These are phyloP conservation scores for Ceratina japonica DNA, from an alignment of 1,140 invertebrate genomes.

Conservation along the genomic window DNA sequence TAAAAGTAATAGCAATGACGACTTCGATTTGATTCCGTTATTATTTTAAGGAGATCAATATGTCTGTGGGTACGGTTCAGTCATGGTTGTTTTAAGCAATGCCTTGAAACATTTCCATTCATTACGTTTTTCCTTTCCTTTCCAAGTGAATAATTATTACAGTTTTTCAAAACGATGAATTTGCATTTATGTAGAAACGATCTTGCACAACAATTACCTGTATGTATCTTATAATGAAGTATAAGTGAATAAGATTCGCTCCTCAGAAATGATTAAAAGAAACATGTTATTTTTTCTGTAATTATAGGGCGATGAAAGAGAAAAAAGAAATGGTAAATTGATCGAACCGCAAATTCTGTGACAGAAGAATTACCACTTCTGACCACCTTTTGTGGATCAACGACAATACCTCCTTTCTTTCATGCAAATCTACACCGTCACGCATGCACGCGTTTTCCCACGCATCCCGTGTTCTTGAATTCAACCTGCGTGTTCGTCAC, in stretches of 20 bases:
- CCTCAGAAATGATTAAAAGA: too few species aligned
- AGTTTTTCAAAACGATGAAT: background rate
- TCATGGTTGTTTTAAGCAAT: background rate
- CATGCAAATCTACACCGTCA: constrained; percentile 31
- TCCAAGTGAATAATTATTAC: background rate
- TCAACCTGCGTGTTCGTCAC: constrained; percentile 38
- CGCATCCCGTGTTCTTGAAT: constrained; percentile 39
- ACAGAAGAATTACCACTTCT: background rate
- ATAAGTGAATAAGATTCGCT: too few species aligned
- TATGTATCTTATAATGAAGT: too few species aligned
- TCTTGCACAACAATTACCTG: too few species aligned
- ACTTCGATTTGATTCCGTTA: background rate
- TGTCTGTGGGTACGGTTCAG: background rate
- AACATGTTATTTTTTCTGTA: too few species aligned
- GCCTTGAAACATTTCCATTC: background rate
- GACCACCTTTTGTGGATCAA: background rate
- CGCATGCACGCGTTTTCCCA: constrained; percentile 53
- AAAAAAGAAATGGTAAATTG: too few species aligned
- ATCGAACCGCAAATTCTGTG: background rate
- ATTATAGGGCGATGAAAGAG: background rate
- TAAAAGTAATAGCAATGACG: background rate
- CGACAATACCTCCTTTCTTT: constrained; percentile 4
- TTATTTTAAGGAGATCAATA: background rate
- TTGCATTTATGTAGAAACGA: too few species aligned
- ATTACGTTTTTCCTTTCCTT: background rate